These are phyloP conservation scores for Catharus bicknelli DNA, from an alignment of 2,113 vertebrate species.

Conservation along the genomic window DNA sequence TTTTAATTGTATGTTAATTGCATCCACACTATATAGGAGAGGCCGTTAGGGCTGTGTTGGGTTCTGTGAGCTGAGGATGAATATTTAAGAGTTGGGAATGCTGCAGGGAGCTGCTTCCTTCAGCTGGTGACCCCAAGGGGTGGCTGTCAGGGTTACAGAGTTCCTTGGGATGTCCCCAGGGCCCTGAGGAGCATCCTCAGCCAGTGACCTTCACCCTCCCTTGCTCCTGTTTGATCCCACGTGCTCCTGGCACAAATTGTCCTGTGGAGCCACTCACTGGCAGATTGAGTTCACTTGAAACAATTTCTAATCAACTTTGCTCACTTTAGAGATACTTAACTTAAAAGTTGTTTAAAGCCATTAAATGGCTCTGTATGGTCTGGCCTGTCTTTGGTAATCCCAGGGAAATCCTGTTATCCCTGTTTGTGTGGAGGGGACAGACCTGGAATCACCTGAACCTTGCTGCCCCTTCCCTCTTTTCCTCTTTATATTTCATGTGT, in stretches of 20 bases:
- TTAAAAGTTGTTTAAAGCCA: not conserved
- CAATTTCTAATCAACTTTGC: not conserved
- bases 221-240: not conserved
- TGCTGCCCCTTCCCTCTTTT: not conserved
- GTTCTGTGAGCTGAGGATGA: not conserved
- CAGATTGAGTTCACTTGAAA: not conserved
- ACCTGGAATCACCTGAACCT: not conserved
- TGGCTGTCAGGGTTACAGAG: not conserved
- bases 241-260: not conserved
- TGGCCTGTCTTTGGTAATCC: not conserved
- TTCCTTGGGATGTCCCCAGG: not conserved
- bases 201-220: not conserved
- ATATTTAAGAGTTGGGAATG: not conserved
- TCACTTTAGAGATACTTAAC: not conserved
- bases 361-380: not conserved
- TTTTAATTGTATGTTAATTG: not conserved
- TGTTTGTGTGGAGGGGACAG: not conserved
- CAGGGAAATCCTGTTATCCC: not conserved
- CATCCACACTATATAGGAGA: not conserved
- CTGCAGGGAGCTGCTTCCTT: not conserved
- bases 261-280: not conserved
- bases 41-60: not conserved
- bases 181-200: not conserved
- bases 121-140: not conserved
- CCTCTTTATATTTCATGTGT: fast-evolving